phyloP scores from a whole-genome alignment of 2,113 vertebrate genomes.

The Athene noctua region DNA sequence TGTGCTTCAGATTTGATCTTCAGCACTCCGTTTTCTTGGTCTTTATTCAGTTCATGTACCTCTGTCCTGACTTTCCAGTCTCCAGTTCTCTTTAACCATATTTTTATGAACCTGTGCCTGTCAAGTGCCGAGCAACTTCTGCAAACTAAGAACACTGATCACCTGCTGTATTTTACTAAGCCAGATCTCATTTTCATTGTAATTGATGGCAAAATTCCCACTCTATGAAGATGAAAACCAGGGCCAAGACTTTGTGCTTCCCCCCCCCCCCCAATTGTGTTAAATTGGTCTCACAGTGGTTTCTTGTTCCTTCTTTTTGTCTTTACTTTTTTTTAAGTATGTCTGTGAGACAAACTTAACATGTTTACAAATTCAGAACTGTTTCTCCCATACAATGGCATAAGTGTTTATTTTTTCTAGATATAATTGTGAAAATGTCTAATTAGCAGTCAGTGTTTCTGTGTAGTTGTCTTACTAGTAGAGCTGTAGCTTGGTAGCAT shows the following conservation, averaged over 20 bases:
- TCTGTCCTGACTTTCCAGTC: neutral
- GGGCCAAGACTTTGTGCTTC: neutral
- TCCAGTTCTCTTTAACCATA: neutral
- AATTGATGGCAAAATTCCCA: neutral
- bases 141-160: neutral
- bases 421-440: neutral
- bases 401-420: neutral
- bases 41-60: neutral
- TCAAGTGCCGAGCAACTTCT: neutral
- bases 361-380: neutral
- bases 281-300: neutral
- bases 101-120: neutral
- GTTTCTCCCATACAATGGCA: neutral
- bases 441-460: neutral
- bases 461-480: neutral
- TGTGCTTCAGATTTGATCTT: neutral
- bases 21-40: neutral
- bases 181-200: neutral
- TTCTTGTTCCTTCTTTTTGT: neutral
- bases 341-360: neutral
- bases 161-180: neutral
- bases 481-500: neutral
- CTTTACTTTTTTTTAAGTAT: neutral
- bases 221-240: neutral
- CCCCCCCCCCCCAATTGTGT: neutral